Evolutionary conservation across 2,113 vertebrate genomes (phyloP).

Genomic region (Gulo gulo): DNA sequence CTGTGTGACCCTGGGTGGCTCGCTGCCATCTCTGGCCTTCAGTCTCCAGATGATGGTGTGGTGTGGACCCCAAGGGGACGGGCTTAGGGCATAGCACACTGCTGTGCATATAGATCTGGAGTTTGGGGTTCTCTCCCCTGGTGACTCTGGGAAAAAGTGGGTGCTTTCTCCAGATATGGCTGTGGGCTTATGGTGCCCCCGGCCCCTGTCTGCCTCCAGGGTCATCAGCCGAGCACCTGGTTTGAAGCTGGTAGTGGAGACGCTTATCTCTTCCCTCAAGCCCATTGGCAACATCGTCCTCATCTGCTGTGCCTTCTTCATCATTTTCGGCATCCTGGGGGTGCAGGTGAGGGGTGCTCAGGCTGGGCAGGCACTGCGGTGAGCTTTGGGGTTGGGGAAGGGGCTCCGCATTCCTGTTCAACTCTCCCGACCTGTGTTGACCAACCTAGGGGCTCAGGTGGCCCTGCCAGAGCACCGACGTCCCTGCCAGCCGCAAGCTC

Average conservation of each 20-base stretch:
- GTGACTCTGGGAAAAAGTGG: background rate
- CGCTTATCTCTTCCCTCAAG: conserved; percentile 96
- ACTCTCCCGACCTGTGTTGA: background rate
- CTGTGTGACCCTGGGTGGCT: background rate
- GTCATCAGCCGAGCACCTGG: conserved; percentile 98
- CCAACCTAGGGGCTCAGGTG: background rate
- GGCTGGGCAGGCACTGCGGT: background rate
- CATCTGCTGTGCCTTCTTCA: conserved; percentile 99
- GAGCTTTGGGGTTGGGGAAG: background rate
- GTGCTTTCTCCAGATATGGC: background rate
- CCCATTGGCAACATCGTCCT: conserved; percentile 99
- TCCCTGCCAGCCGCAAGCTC: background rate
- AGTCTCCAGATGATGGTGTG: background rate
- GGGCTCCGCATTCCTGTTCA: background rate
- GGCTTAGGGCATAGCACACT: background rate
- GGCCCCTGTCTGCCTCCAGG: conserved; percentile 68
- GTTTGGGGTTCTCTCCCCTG: background rate
- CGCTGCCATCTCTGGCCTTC: background rate
- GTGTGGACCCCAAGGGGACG: background rate
- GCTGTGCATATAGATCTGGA: background rate
- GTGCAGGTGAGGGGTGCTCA: conserved; percentile 89
- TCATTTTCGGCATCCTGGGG: conserved; percentile 98
- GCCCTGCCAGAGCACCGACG: background rate
- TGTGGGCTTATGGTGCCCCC: background rate
- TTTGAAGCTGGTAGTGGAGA: conserved; percentile 97